These are phyloP conservation scores for Isoperla grammatica DNA, from an alignment of 2,888 invertebrate genomes.

Conservation along the genomic window DNA sequence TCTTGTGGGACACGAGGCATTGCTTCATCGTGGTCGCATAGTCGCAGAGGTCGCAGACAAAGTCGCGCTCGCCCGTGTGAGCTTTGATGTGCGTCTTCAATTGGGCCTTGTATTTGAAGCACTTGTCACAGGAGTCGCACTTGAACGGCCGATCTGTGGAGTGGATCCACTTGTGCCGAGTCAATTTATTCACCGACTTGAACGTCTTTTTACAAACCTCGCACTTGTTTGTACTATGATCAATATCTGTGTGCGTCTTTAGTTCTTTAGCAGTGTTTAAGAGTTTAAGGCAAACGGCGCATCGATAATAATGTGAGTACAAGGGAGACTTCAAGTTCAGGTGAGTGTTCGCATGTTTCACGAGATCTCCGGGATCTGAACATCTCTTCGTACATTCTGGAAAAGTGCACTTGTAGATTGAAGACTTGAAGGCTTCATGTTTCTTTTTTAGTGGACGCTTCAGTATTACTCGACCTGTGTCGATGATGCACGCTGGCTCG, in stretches of 20 bases:
- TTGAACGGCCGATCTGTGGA: conserved; percentile 3
- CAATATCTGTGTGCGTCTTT: not conserved
- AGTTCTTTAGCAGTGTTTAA: no score
- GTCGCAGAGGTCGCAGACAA: conserved; percentile 8
- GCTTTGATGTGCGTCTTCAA: conserved; percentile 34
- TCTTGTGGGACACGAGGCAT: not conserved
- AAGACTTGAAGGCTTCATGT: no score
- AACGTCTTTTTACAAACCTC: not conserved
- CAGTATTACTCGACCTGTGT: no score
- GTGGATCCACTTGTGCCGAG: not conserved
- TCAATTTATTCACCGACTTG: not conserved
- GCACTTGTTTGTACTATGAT: not conserved
- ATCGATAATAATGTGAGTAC: no score
- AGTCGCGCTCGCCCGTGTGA: conserved; percentile 22
- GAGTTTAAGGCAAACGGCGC: no score
- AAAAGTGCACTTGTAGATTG: no score
- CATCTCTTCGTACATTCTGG: no score
- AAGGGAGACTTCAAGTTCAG: no score
- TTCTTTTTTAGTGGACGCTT: no score
- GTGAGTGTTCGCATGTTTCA: no score
- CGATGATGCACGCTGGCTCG: no score
- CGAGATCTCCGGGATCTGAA: no score
- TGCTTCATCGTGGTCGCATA: not conserved
- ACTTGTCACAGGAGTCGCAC: conserved; percentile 34
- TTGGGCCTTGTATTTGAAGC: conserved; percentile 35